Conservation (phyloP, 1,140 invertebrate species). For the Drosophila pachea region DNA sequence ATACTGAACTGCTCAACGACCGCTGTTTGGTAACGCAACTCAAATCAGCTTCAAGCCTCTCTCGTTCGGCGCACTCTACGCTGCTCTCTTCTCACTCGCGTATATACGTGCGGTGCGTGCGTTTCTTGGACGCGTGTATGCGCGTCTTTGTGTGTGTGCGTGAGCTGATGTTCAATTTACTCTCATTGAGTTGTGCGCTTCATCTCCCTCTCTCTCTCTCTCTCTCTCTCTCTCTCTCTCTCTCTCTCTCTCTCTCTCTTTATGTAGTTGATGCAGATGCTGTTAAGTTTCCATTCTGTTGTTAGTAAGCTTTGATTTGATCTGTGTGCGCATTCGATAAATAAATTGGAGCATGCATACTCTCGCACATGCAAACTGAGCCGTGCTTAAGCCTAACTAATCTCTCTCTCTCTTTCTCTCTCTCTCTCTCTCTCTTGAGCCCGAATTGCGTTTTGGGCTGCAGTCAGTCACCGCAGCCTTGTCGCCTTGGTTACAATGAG, state of each 20-base stretch:
- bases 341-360: conserved; percentile 58
- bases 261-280: not conserved
- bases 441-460: conserved; percentile 27
- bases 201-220: not conserved
- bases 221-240: not conserved
- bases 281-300: not conserved
- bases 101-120: conserved; percentile 7
- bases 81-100: conserved; percentile 4
- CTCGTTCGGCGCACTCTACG: conserved; percentile 7
- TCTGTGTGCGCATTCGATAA: conserved; percentile 48
- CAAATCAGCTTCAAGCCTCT: conserved; percentile 29
- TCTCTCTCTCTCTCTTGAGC: conserved; percentile 15
- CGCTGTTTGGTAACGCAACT: conserved; percentile 5
- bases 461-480: conserved; percentile 29
- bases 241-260: not conserved
- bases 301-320: conserved; percentile 61
- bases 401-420: not conserved
- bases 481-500: conserved; percentile 15
- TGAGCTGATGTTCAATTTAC: conserved; percentile 10
- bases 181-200: conserved; percentile 20
- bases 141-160: not conserved
- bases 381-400: not conserved
- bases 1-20: conserved; percentile 21
- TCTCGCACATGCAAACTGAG: conserved; percentile 2
- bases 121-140: conserved; percentile 8